A percentile compares a stretch with the other conserved stretches of the same genome.
Conservation (phyloP, 2,888 invertebrate genomes). For the Glyphotaelius pellucidus region DNA sequence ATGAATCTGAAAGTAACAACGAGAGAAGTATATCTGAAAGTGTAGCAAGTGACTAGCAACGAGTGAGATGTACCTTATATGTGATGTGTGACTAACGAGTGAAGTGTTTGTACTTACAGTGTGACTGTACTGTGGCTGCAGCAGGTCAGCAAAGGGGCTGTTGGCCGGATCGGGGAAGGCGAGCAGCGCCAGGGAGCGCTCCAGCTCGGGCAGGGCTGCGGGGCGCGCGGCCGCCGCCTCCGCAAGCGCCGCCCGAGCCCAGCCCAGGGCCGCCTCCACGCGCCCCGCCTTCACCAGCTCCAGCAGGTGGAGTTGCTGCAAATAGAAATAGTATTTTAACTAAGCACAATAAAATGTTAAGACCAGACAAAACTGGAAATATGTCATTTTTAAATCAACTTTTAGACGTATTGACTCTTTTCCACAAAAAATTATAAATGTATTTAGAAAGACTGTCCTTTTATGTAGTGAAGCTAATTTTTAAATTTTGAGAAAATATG, state of each 20-base stretch:
- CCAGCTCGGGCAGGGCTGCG: conserved; percentile 86
- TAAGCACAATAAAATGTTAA: neutral
- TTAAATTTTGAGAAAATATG: too few relatives aligned
- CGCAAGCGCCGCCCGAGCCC: conserved; percentile 92
- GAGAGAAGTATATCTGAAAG: neutral
- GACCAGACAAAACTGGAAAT: too few relatives aligned
- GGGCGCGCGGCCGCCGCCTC: conserved; percentile 92
- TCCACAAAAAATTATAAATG: too few relatives aligned
- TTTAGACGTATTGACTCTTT: too few relatives aligned
- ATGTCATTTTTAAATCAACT: too few relatives aligned
- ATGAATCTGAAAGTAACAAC: neutral
- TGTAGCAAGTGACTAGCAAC: neutral
- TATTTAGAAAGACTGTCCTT: too few relatives aligned
- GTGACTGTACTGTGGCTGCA: conserved; percentile 95
- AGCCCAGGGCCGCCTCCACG: conserved; percentile 92
- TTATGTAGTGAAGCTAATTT: too few relatives aligned
- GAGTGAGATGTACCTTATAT: neutral
- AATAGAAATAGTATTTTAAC: too few relatives aligned
- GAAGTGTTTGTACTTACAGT: conserved; percentile 78
- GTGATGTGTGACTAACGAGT: neutral
- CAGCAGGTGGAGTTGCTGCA: conserved; percentile 91
- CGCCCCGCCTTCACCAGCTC: conserved; percentile 91
- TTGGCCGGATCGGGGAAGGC: conserved; percentile 97
- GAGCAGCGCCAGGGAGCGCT: conserved; percentile 94
- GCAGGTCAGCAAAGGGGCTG: conserved; percentile 96